A percentile compares a stretch with the other conserved stretches of the same genome.
Conservation (phyloP, 1,140 invertebrate species). For the Spodoptera litura region DNA sequence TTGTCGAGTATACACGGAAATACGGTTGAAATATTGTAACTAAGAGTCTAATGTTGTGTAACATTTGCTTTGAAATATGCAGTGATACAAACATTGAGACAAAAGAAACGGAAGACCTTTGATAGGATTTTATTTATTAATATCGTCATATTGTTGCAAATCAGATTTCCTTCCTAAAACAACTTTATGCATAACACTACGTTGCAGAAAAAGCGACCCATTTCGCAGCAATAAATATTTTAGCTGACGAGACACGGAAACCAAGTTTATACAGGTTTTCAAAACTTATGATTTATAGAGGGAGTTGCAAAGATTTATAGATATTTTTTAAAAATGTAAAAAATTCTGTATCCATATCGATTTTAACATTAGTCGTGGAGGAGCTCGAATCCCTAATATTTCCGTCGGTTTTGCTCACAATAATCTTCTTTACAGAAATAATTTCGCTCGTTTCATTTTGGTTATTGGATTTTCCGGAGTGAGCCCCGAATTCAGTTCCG, state of each 20-base stretch:
- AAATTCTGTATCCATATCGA: constrained; percentile 47
- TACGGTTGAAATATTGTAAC: constrained; percentile 1
- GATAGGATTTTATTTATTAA: not conserved
- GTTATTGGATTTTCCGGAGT: constrained; percentile 68
- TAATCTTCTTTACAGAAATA: constrained; percentile 68
- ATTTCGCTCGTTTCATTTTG: constrained; percentile 67
- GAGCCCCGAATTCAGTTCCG: constrained; percentile 54
- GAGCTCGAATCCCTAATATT: constrained; percentile 55
- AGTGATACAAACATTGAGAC: not conserved
- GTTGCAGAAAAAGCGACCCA: not conserved
- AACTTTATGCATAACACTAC: too few species aligned
- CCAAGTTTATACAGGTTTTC: constrained; percentile 18
- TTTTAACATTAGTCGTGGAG: constrained; percentile 59
- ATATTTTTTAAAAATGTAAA: constrained; percentile 21
- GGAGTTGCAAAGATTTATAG: constrained; percentile 27
- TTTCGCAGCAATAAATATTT: constrained; percentile 22
- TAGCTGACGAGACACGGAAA: constrained; percentile 9
- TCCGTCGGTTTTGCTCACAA: constrained; percentile 57
- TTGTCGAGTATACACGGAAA: not conserved
- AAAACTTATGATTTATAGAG: constrained; percentile 23
- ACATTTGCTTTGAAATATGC: not conserved
- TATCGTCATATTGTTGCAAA: too few species aligned
- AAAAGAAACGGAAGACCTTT: not conserved
- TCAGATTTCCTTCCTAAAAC: too few species aligned
- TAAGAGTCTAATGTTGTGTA: constrained; percentile 1